Conservation (phyloP, 2,888 invertebrate genomes). For the Hyles lineata region DNA sequence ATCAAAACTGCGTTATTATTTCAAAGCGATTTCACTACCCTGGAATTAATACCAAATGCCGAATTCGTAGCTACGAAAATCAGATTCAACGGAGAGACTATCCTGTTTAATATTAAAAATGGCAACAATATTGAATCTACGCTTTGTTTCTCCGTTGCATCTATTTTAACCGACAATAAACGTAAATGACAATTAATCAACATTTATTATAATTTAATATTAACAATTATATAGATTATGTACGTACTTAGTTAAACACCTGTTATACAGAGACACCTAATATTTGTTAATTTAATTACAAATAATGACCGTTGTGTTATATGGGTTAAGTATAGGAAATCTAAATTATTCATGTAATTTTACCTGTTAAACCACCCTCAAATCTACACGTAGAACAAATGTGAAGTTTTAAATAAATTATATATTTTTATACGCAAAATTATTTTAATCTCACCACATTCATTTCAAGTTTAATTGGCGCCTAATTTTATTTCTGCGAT, state of each 20-base stretch:
- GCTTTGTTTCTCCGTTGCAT: constrained; percentile 10
- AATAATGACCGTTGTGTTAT: constrained; percentile 63
- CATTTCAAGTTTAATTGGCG: too few species aligned
- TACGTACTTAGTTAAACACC: constrained; percentile 79
- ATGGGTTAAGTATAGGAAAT: constrained; percentile 35
- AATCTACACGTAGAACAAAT: too few species aligned
- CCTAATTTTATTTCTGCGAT: too few species aligned
- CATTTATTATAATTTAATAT: constrained; percentile 81
- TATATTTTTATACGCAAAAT: too few species aligned
- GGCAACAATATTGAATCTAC: neutral
- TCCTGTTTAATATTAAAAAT: neutral
- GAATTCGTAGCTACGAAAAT: constrained; percentile 11
- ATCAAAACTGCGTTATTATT: constrained; percentile 43
- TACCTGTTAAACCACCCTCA: neutral
- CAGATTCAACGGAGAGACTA: neutral
- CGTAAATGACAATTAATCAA: constrained; percentile 60
- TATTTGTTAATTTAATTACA: constrained; percentile 71
- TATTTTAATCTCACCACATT: too few species aligned
- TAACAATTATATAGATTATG: constrained; percentile 84
- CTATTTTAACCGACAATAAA: constrained; percentile 38
- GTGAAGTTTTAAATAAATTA: too few species aligned
- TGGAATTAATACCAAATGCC: constrained; percentile 42
- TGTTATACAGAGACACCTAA: constrained; percentile 84
- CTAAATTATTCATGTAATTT: neutral
- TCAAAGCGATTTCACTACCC: constrained; percentile 61